phyloP scores from a whole-genome alignment of 2,113 vertebrate species.

The Myotis yumanensis region DNA sequence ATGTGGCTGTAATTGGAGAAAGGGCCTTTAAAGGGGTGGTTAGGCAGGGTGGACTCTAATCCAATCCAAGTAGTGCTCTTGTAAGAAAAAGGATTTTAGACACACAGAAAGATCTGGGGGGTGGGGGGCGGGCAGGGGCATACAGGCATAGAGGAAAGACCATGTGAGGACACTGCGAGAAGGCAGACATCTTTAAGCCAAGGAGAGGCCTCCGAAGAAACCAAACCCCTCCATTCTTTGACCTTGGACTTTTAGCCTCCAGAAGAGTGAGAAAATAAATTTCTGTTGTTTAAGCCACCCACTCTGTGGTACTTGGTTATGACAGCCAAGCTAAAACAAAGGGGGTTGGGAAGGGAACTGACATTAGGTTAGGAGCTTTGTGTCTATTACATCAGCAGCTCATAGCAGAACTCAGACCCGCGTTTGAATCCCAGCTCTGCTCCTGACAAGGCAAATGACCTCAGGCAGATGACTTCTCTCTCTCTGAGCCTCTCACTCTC shows the following conservation, averaged over 20 bases:
- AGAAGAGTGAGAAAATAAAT: background rate
- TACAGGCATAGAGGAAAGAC: background rate
- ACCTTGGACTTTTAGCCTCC: background rate
- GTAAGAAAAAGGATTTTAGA: background rate
- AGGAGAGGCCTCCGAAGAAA: background rate
- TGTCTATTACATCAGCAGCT: background rate
- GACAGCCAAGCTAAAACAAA: background rate
- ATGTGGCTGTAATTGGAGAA: background rate
- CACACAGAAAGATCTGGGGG: background rate
- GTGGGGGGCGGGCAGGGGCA: accelerated
- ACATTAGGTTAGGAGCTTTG: background rate
- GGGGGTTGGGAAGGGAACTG: background rate
- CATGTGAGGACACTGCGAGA: accelerated
- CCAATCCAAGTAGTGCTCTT: background rate
- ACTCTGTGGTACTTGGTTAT: background rate
- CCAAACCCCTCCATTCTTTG: background rate
- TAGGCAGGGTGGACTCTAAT: background rate
- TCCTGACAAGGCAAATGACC: background rate
- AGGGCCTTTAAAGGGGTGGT: background rate
- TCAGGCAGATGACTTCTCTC: background rate
- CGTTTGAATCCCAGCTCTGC: background rate
- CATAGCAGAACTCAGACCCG: accelerated
- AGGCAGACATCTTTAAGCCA: background rate
- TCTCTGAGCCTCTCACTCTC: background rate
- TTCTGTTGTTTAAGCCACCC: background rate